Conservation (phyloP, 2,888 invertebrate species). For the Acleris literana region DNA sequence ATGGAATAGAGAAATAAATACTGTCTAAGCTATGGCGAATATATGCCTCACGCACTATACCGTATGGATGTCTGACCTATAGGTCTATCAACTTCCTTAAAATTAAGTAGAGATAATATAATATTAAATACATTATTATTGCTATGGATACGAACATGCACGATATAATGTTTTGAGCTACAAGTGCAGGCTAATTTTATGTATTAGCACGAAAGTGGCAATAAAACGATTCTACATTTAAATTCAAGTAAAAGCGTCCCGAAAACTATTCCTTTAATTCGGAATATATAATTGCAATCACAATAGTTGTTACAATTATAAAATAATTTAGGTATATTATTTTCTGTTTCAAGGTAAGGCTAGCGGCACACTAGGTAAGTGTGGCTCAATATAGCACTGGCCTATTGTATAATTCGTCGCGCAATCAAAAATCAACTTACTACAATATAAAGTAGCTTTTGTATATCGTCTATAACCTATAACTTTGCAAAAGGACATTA, state of each 20-base stretch:
- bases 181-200: slow-evolving; percentile 27
- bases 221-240: not conserved
- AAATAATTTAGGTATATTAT: not conserved
- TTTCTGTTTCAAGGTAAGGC: not conserved
- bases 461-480: not conserved
- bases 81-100: not conserved
- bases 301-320: not conserved
- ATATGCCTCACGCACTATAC: too few species aligned
- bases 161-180: slow-evolving; percentile 28
- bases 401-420: too few species aligned
- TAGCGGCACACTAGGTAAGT: too few species aligned
- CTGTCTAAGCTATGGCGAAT: too few species aligned
- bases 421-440: too few species aligned
- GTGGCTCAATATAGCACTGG: too few species aligned
- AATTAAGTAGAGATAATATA: slow-evolving; percentile 16
- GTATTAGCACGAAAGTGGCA: slow-evolving; percentile 8
- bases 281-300: not conserved
- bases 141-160: slow-evolving; percentile 27
- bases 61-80: too few species aligned
- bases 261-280: not conserved
- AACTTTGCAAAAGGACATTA: too few species aligned
- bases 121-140: slow-evolving; percentile 34
- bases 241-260: not conserved
- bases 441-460: not conserved
- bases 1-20: too few species aligned